Conservation (phyloP, 2,888 invertebrate species). For the Hipparchia semele region DNA sequence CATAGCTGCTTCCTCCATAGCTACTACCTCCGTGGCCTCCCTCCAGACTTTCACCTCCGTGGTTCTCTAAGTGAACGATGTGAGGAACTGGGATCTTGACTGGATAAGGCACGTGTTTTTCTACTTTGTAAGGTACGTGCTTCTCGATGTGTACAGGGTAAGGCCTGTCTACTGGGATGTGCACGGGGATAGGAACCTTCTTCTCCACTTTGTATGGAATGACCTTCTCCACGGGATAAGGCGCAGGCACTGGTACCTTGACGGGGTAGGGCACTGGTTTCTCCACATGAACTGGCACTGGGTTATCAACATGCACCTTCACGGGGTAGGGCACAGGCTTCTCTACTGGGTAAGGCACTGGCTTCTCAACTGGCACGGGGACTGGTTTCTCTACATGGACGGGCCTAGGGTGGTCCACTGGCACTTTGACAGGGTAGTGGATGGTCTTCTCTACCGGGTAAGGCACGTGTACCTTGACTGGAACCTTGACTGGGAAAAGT, state of each 20-base stretch:
- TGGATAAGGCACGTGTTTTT: conserved; percentile 87
- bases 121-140: conserved; percentile 86
- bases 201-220: conserved; percentile 86
- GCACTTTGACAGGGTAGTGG: conserved; percentile 88
- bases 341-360: conserved; percentile 89
- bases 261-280: conserved; percentile 90
- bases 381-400: conserved; percentile 87
- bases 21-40: conserved; percentile 48
- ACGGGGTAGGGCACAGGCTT: conserved; percentile 88
- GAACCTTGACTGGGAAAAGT: conserved; percentile 85
- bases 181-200: conserved; percentile 86
- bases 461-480: conserved; percentile 88
- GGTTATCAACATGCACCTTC: conserved; percentile 86
- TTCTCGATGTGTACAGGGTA: conserved; percentile 86
- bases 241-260: conserved; percentile 88
- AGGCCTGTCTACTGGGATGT: conserved; percentile 84
- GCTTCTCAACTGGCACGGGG: conserved; percentile 88
- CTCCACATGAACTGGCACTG: conserved; percentile 89
- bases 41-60: conserved; percentile 36
- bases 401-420: conserved; percentile 86
- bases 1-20: conserved; percentile 39
- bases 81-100: conserved; percentile 87
- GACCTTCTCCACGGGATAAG: conserved; percentile 87
- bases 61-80: conserved; percentile 78
- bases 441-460: conserved; percentile 89